Percentiles rank a stretch among this genome's conserved stretches.
Evolutionary conservation across 2,888 invertebrate genomes (phyloP).

Genomic region (Drosophila phalerata): DNA sequence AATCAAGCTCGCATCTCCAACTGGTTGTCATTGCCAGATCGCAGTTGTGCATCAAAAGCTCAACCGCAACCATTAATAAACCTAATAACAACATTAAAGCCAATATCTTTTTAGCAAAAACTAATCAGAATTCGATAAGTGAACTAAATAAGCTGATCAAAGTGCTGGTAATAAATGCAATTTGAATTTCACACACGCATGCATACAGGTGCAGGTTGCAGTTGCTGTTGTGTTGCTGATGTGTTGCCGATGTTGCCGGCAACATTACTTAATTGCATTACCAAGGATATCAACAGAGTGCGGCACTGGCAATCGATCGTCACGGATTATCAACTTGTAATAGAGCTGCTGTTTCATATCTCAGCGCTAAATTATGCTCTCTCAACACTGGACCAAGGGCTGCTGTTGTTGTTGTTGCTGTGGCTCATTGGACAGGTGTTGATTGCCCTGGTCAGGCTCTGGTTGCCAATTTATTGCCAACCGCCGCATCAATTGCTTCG

Average conservation of each 20-base stretch:
- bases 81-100: conserved; percentile 77
- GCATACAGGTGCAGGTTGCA: conserved; percentile 5
- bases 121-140: conserved; percentile 83
- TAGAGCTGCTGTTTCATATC: conserved; percentile 59
- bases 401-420: conserved; percentile 30
- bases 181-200: conserved; percentile 72
- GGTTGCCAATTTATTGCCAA: conserved; percentile 52
- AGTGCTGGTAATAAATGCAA: conserved; percentile 83
- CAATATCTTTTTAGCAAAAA: conserved; percentile 64
- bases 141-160: conserved; percentile 83
- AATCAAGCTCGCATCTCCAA: conserved; percentile 26
- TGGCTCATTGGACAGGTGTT: conserved; percentile 80
- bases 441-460: conserved; percentile 73
- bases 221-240: conserved; percentile 22
- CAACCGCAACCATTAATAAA: conserved; percentile 70
- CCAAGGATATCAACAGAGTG: conserved; percentile 66
- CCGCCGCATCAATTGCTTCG: conserved; percentile 51
- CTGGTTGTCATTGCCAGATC: conserved; percentile 35
- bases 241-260: conserved; percentile 41
- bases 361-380: conserved; percentile 69
- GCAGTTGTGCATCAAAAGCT: conserved; percentile 51
- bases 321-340: conserved; percentile 79
- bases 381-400: conserved; percentile 30
- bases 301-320: conserved; percentile 69
- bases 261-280: conserved; percentile 77